A percentile compares a stretch with the other conserved stretches of the same genome.
Conservation (phyloP, 2,888 invertebrate species). For the Volucella inflata region DNA sequence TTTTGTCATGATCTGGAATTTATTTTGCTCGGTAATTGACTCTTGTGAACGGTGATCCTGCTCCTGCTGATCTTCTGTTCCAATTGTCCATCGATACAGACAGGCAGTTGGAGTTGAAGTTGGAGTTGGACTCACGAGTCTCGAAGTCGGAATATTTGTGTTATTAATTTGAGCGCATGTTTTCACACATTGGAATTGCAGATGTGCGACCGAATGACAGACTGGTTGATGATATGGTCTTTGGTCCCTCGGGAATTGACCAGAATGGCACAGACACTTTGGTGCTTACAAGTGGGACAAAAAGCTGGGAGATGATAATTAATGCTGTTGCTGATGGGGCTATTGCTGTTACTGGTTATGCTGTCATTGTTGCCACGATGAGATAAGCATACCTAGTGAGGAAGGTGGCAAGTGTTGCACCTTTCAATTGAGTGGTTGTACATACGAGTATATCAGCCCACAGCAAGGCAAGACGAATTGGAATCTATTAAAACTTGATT, state of each 20-base stretch:
- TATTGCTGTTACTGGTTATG: constrained; percentile 44
- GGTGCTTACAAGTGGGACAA: constrained; percentile 44
- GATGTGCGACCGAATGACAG: constrained; percentile 43
- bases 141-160: constrained; percentile 67
- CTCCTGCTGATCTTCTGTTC: constrained; percentile 23
- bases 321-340: constrained; percentile 64
- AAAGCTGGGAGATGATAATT: constrained; percentile 68
- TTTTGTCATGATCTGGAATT: constrained; percentile 70
- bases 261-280: constrained; percentile 11
- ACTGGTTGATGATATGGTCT: background rate
- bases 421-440: constrained; percentile 69
- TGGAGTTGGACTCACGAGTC: background rate
- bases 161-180: constrained; percentile 75
- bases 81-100: constrained; percentile 53
- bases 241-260: constrained; percentile 47
- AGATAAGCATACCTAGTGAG: constrained; percentile 60
- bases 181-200: constrained; percentile 73
- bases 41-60: constrained; percentile 40
- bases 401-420: constrained; percentile 68
- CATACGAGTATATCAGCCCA: no score
- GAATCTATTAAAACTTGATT: no score
- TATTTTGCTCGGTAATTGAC: constrained; percentile 71
- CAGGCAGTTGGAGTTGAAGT: no score
- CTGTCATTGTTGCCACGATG: constrained; percentile 49
- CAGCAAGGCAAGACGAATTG: no score